Evolutionary conservation across 2,797 vertebrate species (phyloP).

Genomic region (Coilia nasus): DNA sequence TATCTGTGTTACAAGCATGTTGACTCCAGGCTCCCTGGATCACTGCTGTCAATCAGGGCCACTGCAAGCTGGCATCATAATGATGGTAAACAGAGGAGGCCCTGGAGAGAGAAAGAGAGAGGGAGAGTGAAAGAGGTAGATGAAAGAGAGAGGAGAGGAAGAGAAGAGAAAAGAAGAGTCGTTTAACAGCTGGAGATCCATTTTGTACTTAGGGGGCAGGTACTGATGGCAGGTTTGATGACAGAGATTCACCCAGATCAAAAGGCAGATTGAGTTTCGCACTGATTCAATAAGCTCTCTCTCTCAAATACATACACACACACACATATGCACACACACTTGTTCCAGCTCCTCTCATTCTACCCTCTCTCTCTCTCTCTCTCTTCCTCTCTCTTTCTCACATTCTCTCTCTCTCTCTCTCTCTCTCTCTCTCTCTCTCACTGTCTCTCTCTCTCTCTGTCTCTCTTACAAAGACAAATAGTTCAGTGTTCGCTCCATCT

Average conservation of each 20-base stretch:
- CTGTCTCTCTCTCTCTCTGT: too few relatives aligned
- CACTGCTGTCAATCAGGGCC: background rate
- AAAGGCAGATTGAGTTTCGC: constrained; percentile 52
- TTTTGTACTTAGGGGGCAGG: constrained; percentile 59
- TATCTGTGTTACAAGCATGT: background rate
- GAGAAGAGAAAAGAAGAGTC: constrained; percentile 22
- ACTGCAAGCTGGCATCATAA: background rate
- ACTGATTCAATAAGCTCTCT: constrained; percentile 22
- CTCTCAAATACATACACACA: constrained; percentile 50
- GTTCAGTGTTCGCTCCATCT: constrained; percentile 11
- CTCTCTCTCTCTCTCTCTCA: too few relatives aligned
- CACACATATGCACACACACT: background rate
- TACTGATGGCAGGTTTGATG: constrained; percentile 53
- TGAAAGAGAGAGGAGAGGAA: background rate
- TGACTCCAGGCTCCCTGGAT: background rate
- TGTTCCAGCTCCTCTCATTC: too few relatives aligned
- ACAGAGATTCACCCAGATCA: constrained; percentile 61
- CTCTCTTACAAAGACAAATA: constrained; percentile 9
- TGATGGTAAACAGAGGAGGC: background rate
- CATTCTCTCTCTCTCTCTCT: too few relatives aligned
- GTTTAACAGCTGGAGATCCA: constrained; percentile 60
- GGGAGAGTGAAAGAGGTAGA: background rate
- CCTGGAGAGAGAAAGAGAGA: constrained; percentile 30
- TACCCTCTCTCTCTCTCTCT: too few relatives aligned
- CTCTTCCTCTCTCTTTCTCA: too few relatives aligned